Percentiles rank a stretch among this genome's conserved stretches.
These are phyloP conservation scores for Syncerus caffer DNA, from an alignment of 2,797 vertebrate species.

Conservation along the genomic window DNA sequence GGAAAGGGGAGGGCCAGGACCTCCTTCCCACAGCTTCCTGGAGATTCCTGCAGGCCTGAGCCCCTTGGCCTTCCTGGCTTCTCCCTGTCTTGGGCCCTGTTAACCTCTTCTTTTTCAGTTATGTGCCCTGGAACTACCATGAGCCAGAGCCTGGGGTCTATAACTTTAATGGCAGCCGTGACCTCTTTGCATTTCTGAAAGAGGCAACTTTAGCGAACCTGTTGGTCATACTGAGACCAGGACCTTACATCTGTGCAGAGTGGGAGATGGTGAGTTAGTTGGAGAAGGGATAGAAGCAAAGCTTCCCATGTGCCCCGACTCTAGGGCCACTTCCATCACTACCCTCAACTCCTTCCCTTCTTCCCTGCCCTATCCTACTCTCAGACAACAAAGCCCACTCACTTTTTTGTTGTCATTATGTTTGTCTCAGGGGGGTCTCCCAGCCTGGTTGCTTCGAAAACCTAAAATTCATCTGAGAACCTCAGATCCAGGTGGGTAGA, in stretches of 20 bases:
- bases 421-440: constrained; percentile 91
- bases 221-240: constrained; percentile 94
- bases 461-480: constrained; percentile 90
- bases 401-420: background rate
- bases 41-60: background rate
- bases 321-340: background rate
- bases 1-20: background rate
- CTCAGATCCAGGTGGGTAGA: constrained; percentile 88
- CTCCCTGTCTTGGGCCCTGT: background rate
- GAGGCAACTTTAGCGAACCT: constrained; percentile 91
- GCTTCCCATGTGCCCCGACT: background rate
- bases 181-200: constrained; percentile 91
- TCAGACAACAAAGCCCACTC: background rate
- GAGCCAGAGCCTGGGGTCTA: constrained; percentile 88
- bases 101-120: constrained; percentile 83
- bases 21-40: background rate
- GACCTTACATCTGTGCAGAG: constrained; percentile 98
- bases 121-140: constrained; percentile 98
- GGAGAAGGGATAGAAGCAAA: background rate
- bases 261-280: constrained; percentile 95
- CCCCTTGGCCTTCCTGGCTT: background rate
- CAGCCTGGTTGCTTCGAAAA: constrained; percentile 94
- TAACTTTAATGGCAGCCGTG: constrained; percentile 89
- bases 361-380: background rate
- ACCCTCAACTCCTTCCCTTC: background rate